Base-by-base conservation (phyloP, 2,797 vertebrate species). In the Gymnoscopelus braueri region DNA sequence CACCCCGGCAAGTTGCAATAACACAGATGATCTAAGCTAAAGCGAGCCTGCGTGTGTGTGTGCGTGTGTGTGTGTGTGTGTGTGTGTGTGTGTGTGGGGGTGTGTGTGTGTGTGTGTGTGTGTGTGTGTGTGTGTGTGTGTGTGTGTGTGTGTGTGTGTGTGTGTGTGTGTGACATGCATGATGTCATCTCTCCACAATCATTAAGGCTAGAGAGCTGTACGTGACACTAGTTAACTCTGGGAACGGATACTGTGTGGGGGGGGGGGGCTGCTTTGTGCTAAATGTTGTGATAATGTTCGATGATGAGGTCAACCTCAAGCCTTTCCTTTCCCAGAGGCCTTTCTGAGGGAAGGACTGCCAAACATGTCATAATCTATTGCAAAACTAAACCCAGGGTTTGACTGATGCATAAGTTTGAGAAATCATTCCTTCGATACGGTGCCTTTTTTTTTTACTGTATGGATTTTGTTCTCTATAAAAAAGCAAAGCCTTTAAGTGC, bases 1-100 rank as follows among this genome's bases (percentile, higher is more conserved):
- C 69, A 62, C 55, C 35, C 15, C 65, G 62, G 67, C 47, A 26
- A 4, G 62, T 62, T 54, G 63, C 47, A 52, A 50, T 15, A 35
- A 56, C 44, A 23, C 12, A 6, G 2, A 8, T 29, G 26, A 29
- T 29, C 26, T 29, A 29, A 29, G 2, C 26, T 29, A 29, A 29
- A 1, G 2, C 26, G 2, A 4, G 26, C 26, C 26, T 29, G 26
- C 8, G 39, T 2, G 39, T 9, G 39, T n/a, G 52, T 47, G 59
- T 35, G 44, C 39, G 47, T 13, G 15, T 24, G 35, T 6, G 32
- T 19, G 19, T 19, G 19, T 19, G 19, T 19, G 19, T 19, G 32
- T 32, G 1, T 32, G 32, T 32, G 32, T 32, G 32, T 32, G 32
- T 32, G 32, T 32, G 32, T 2, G 32, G 1, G 32, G 1, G 32